Conservation (phyloP, 2,888 invertebrate species). For the Geophilus truncorum region DNA sequence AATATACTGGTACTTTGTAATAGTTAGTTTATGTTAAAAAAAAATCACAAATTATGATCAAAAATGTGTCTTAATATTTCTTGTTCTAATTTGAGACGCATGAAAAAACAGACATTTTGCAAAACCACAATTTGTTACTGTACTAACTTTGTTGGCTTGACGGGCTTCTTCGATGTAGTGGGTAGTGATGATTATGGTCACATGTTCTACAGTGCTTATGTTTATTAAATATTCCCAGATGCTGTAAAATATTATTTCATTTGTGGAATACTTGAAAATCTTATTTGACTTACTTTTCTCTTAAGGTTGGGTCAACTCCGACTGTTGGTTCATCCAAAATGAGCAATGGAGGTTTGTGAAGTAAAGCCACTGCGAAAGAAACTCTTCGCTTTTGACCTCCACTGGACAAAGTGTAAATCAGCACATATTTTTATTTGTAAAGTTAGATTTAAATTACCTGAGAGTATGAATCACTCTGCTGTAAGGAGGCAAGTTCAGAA, state of each 20-base stretch:
- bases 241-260: conserved; percentile 39
- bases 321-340: conserved; percentile 52
- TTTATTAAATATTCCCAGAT: conserved; percentile 50
- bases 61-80: too few species aligned
- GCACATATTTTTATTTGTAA: too few species aligned
- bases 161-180: conserved; percentile 53
- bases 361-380: conserved; percentile 47
- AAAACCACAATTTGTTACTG: not conserved
- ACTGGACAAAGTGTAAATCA: conserved; percentile 43
- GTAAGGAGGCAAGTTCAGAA: not conserved
- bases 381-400: conserved; percentile 49
- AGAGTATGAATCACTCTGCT: not conserved
- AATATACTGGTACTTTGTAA: too few species aligned
- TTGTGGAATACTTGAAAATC: not conserved
- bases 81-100: too few species aligned
- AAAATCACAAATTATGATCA: too few species aligned
- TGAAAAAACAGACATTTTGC: not conserved
- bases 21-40: too few species aligned
- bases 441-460: too few species aligned
- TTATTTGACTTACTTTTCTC: conserved; percentile 42
- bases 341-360: conserved; percentile 45
- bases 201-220: conserved; percentile 44
- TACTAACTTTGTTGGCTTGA: conserved; percentile 75
- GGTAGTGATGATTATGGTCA: conserved; percentile 49
- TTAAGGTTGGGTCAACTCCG: conserved; percentile 50